Evolutionary conservation across 37 sponge, comb jelly and placozoan species (phyloP).

Genomic region (Haliclona indistincta): DNA sequence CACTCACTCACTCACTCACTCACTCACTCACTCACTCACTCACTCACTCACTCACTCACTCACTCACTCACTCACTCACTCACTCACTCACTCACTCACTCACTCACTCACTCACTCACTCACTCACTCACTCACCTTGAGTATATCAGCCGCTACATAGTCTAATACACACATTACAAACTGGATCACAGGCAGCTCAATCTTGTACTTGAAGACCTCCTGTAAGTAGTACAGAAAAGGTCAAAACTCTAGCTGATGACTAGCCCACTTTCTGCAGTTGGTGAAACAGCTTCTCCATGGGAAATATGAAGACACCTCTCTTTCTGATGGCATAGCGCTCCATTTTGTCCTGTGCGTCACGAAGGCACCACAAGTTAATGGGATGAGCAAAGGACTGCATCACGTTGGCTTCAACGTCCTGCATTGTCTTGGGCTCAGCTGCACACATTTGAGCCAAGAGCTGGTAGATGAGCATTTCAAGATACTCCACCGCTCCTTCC

Average conservation of each 20-base stretch:
- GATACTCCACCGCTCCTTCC: constrained; percentile 67
- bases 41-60: constrained; percentile 11
- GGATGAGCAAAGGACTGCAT: constrained; percentile 73
- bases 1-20: constrained; percentile 18
- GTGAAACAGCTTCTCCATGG: constrained; percentile 71
- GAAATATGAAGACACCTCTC: constrained; percentile 60
- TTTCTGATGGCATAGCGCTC: constrained; percentile 49
- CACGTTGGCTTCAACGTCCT: constrained; percentile 76
- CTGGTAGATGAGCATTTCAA: constrained; percentile 74
- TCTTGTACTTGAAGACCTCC: constrained; percentile 77
- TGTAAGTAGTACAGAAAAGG: neutral
- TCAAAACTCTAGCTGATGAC: neutral
- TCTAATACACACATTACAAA: constrained; percentile 83
- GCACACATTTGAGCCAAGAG: constrained; percentile 81
- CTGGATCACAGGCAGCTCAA: constrained; percentile 64
- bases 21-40: constrained; percentile 18
- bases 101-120: neutral
- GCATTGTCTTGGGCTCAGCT: constrained; percentile 50
- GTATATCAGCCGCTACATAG: constrained; percentile 88
- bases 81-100: neutral
- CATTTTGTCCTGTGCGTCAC: constrained; percentile 75
- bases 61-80: neutral
- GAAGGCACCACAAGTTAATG: constrained; percentile 78
- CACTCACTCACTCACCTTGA: constrained; percentile 59
- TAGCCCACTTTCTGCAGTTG: constrained; percentile 63